Percentiles rank a stretch among this genome's conserved stretches.
These are phyloP conservation scores for Melanocharis versteri DNA, from an alignment of 2,113 vertebrate genomes.

Conservation along the genomic window DNA sequence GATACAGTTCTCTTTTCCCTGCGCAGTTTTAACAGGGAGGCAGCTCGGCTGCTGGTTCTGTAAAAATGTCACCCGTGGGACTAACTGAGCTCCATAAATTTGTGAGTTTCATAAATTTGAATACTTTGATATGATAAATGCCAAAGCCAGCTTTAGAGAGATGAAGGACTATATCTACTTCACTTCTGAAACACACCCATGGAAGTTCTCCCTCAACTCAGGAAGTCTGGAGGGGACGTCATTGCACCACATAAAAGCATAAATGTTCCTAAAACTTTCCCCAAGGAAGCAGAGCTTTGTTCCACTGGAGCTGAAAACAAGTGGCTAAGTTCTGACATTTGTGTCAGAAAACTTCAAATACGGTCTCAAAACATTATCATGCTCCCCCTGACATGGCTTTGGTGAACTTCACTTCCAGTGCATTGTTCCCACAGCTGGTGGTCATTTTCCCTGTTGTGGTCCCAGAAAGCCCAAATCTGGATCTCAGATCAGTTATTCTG, in stretches of 20 bases:
- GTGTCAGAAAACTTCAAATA: neutral
- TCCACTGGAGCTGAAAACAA: neutral
- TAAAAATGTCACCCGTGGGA: neutral
- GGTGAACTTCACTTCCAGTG: neutral
- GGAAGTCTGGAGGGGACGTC: neutral
- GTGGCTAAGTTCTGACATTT: neutral
- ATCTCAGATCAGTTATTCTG: neutral
- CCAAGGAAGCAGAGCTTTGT: neutral
- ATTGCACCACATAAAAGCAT: neutral
- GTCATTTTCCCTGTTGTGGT: neutral
- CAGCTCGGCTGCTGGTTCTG: neutral
- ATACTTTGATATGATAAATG: conserved; percentile 38
- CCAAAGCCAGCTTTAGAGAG: neutral
- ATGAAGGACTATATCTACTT: neutral
- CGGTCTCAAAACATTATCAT: fast-evolving
- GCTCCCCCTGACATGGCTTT: neutral
- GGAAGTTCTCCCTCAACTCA: neutral
- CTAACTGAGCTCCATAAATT: neutral
- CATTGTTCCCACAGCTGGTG: neutral
- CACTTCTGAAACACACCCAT: neutral
- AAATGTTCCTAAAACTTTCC: neutral
- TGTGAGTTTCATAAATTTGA: conserved; percentile 7
- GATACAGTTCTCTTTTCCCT: neutral
- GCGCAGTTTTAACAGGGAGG: neutral
- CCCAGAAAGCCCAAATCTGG: neutral